These are phyloP conservation scores for Papilio polytes DNA, from an alignment of 1,140 invertebrate species.

Conservation along the genomic window DNA sequence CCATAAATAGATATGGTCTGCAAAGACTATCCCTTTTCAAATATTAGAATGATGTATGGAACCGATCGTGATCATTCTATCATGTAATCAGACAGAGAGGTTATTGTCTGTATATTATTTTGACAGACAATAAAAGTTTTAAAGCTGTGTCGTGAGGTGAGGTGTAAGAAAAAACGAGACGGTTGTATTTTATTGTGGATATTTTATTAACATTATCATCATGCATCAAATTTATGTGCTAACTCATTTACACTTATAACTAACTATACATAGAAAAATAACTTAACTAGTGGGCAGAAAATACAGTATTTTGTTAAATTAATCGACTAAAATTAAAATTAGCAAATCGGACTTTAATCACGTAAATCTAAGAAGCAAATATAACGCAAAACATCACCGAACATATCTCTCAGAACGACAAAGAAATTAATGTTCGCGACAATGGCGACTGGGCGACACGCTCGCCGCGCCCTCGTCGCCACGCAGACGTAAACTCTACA, in stretches of 20 bases:
- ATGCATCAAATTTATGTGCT: constrained; percentile 83
- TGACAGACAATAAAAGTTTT: no score
- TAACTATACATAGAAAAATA: constrained; percentile 84
- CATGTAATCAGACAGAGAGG: no score
- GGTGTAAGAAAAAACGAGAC: constrained; percentile 59
- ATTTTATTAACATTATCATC: constrained; percentile 84
- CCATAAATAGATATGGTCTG: no score
- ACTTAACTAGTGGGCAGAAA: constrained; percentile 83
- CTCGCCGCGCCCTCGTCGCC: constrained; percentile 37
- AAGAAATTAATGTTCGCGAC: constrained; percentile 45
- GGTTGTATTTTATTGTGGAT: constrained; percentile 81
- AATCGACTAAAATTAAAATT: constrained; percentile 79
- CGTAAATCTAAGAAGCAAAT: constrained; percentile 76
- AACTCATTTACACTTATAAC: constrained; percentile 84
- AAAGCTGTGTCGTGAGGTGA: not conserved
- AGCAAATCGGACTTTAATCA: constrained; percentile 78
- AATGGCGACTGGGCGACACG: constrained; percentile 45
- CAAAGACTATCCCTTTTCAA: no score
- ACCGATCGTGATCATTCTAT: no score
- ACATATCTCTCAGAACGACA: constrained; percentile 77
- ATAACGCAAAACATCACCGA: constrained; percentile 72
- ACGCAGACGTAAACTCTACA: constrained; percentile 44
- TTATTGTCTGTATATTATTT: no score
- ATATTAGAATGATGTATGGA: no score
- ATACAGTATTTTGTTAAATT: constrained; percentile 82